These are phyloP conservation scores for Temnothorax rugatulus DNA, from an alignment of 2,888 invertebrate genomes.

Conservation along the genomic window DNA sequence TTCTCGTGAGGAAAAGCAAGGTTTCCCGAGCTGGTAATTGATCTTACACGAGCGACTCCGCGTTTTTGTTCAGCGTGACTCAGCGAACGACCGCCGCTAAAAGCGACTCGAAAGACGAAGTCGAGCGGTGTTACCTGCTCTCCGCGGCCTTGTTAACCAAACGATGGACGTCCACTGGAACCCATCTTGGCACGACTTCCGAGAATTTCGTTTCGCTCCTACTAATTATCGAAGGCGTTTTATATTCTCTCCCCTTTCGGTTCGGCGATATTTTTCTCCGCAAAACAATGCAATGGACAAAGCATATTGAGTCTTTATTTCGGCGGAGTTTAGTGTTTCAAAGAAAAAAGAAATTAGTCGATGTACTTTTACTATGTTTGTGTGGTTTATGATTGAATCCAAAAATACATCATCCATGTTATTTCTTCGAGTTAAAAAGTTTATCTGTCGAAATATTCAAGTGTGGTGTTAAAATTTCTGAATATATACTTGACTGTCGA, in stretches of 20 bases:
- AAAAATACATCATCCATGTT: background rate
- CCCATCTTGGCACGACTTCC: slow-evolving; percentile 24
- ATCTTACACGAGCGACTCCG: slow-evolving; percentile 39
- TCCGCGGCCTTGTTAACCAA: slow-evolving; percentile 41
- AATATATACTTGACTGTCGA: background rate
- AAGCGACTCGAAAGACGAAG: slow-evolving; percentile 36
- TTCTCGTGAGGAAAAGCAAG: slow-evolving; percentile 52
- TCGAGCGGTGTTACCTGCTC: slow-evolving; percentile 44
- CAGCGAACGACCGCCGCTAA: slow-evolving; percentile 26
- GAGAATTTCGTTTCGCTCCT: slow-evolving; percentile 40
- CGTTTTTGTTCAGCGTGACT: slow-evolving; percentile 37
- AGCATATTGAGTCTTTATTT: background rate
- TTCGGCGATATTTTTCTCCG: slow-evolving; percentile 16
- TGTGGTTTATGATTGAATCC: background rate
- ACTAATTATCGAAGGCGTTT: slow-evolving; percentile 36
- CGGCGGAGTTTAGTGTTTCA: background rate
- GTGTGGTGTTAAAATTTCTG: background rate
- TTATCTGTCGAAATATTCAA: background rate
- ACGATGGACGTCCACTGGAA: slow-evolving; percentile 11
- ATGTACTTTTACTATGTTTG: background rate
- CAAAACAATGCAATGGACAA: slow-evolving; percentile 19
- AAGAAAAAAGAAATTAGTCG: background rate
- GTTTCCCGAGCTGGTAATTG: slow-evolving; percentile 46
- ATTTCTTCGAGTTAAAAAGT: background rate
- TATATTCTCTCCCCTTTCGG: slow-evolving; percentile 23